phyloP scores from a whole-genome alignment of 2,888 invertebrate genomes.

The Mycogona germanica region DNA sequence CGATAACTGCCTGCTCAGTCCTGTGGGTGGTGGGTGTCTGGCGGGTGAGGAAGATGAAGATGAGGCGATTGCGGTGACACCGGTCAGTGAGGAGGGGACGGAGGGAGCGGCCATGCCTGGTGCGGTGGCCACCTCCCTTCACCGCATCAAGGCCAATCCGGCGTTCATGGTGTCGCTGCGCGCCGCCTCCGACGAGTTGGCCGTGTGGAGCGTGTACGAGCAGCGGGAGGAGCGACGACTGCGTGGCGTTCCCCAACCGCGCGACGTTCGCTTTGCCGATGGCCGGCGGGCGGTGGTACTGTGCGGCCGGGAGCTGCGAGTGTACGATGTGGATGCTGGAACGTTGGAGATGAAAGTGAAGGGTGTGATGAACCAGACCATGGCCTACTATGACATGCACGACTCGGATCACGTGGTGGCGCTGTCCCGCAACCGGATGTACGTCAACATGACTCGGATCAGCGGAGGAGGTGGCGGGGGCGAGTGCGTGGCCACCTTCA shows the following conservation, averaged over 20 bases:
- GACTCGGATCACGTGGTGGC: slow-evolving; percentile 67
- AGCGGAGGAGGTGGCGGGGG: slow-evolving; percentile 67
- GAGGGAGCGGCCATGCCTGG: slow-evolving; percentile 1
- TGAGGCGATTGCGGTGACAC: slow-evolving; percentile 8
- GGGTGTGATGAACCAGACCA: slow-evolving; percentile 78
- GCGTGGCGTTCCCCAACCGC: slow-evolving; percentile 60
- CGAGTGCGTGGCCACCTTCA: slow-evolving; percentile 73
- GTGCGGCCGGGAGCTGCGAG: slow-evolving; percentile 64
- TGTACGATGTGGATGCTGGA: slow-evolving; percentile 67
- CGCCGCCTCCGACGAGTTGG: slow-evolving; percentile 59
- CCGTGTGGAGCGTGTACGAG: slow-evolving; percentile 63
- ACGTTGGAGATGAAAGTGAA: slow-evolving; percentile 55
- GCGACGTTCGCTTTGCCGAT: slow-evolving; percentile 63
- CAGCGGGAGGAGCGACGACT: slow-evolving; percentile 51
- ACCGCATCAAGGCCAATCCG: slow-evolving; percentile 49
- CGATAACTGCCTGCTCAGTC: slow-evolving; percentile 17
- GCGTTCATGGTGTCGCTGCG: slow-evolving; percentile 62
- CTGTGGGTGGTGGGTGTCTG: slow-evolving; percentile 12
- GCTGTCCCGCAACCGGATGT: slow-evolving; percentile 74
- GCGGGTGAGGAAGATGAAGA: too few species aligned
- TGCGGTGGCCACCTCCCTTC: slow-evolving; percentile 40
- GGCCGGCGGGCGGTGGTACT: slow-evolving; percentile 55
- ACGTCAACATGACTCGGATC: slow-evolving; percentile 74
- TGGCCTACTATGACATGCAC: slow-evolving; percentile 79
- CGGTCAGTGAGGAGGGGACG: background rate